These are phyloP conservation scores for Lagorchestes hirsutus DNA, from an alignment of 2,797 vertebrate species.

Conservation along the genomic window DNA sequence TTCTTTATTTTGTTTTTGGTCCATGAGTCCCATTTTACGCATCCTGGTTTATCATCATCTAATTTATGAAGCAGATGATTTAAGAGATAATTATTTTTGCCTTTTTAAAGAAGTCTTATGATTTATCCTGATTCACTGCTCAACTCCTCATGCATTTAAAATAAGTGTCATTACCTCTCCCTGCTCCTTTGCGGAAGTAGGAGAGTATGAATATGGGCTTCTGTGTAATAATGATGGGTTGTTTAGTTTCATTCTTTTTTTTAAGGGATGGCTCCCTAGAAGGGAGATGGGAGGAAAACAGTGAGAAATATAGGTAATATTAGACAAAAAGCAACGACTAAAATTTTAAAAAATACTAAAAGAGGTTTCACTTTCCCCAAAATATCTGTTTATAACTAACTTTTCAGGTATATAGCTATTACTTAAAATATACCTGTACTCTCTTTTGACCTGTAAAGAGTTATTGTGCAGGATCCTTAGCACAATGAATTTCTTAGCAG, in stretches of 20 bases:
- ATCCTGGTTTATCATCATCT: conserved; percentile 15
- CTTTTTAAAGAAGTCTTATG: neutral
- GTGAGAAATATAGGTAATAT: neutral
- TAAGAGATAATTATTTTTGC: neutral
- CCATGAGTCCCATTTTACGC: neutral
- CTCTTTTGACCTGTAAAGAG: neutral
- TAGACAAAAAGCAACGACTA: neutral
- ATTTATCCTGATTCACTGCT: neutral
- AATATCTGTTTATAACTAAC: conserved; percentile 31
- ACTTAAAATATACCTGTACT: neutral
- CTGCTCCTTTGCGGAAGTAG: neutral
- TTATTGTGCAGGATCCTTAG: neutral
- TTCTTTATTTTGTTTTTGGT: neutral
- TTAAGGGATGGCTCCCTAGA: neutral
- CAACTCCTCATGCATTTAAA: conserved; percentile 17
- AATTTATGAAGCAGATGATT: conserved; percentile 22
- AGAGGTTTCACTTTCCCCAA: neutral
- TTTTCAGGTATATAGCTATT: conserved; percentile 44
- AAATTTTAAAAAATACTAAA: neutral
- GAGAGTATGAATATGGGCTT: neutral
- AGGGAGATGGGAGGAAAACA: neutral
- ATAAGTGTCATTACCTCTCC: conserved; percentile 26
- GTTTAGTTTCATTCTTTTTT: neutral
- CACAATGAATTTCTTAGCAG: neutral
- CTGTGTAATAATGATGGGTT: neutral